Percentiles rank a stretch among this genome's conserved stretches.
These are phyloP conservation scores for Papilio gigon DNA, from an alignment of 2,888 invertebrate species.

Conservation along the genomic window DNA sequence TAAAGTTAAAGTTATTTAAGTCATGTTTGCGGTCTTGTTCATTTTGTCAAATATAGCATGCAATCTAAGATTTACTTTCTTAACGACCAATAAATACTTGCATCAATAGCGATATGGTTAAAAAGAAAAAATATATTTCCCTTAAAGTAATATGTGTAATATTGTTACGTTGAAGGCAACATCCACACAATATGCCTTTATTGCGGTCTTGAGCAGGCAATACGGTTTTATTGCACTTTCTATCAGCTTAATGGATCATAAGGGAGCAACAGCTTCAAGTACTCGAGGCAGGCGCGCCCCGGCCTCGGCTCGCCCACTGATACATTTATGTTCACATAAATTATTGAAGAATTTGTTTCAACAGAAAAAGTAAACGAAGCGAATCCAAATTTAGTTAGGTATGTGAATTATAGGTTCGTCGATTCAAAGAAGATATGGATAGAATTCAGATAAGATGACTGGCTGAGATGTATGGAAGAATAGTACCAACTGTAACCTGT, in stretches of 20 bases:
- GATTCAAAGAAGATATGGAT: not conserved
- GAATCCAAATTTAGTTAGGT: not conserved
- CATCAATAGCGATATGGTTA: not conserved
- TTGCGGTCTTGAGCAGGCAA: slow-evolving; percentile 25
- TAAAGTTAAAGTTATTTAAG: no score
- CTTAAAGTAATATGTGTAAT: slow-evolving; percentile 9
- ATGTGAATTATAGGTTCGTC: not conserved
- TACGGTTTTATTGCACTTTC: slow-evolving; percentile 34
- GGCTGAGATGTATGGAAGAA: not conserved
- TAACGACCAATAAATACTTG: not conserved
- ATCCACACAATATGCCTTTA: slow-evolving; percentile 35
- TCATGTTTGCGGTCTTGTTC: no score
- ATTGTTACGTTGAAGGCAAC: slow-evolving; percentile 6
- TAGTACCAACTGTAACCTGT: no score
- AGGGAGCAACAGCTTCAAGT: slow-evolving; percentile 25
- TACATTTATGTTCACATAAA: slow-evolving; percentile 13
- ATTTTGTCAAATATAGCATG: no score
- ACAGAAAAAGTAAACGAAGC: not conserved
- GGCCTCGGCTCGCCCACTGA: not conserved
- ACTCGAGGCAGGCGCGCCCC: not conserved
- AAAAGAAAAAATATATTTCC: not conserved
- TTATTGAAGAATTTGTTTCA: slow-evolving; percentile 7
- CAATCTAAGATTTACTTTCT: not conserved
- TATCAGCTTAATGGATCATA: slow-evolving; percentile 35
- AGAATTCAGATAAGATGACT: not conserved